Evolutionary conservation across 2,888 invertebrate genomes (phyloP).

Genomic region (Leucophenga maculata): DNA sequence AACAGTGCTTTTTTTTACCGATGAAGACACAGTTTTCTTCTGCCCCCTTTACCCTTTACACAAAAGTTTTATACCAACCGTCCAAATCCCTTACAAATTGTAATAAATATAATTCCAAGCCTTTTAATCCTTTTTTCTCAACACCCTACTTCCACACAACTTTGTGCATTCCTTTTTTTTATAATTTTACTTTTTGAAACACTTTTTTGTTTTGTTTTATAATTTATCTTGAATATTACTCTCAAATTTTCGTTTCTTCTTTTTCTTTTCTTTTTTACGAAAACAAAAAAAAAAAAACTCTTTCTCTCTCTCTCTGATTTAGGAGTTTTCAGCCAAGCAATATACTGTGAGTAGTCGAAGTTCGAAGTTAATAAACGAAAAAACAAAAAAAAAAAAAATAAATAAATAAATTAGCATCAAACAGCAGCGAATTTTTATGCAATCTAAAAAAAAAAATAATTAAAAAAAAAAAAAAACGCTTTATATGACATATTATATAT

Average conservation of each 20-base stretch:
- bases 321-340: constrained; percentile 72
- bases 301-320: constrained; percentile 52
- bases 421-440: neutral
- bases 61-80: too few species aligned
- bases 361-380: constrained; percentile 15
- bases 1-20: too few species aligned
- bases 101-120: neutral
- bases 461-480: constrained; percentile 17
- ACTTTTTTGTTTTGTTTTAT: constrained; percentile 27
- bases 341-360: constrained; percentile 70
- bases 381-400: constrained; percentile 25
- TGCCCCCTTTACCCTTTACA: neutral
- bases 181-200: constrained; percentile 27
- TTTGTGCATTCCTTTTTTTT: constrained; percentile 26
- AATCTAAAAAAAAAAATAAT: too few species aligned
- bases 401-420: constrained; percentile 12
- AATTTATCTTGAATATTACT: constrained; percentile 35
- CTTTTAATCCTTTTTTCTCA: too few species aligned
- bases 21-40: too few species aligned
- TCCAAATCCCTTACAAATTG: neutral
- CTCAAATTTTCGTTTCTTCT: constrained; percentile 53
- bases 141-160: too few species aligned
- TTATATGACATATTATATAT: constrained; percentile 1
- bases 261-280: constrained; percentile 60
- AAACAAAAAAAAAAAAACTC: constrained; percentile 14